These are phyloP conservation scores for Parapsyche elsis DNA, from an alignment of 1,140 invertebrate species.

Conservation along the genomic window DNA sequence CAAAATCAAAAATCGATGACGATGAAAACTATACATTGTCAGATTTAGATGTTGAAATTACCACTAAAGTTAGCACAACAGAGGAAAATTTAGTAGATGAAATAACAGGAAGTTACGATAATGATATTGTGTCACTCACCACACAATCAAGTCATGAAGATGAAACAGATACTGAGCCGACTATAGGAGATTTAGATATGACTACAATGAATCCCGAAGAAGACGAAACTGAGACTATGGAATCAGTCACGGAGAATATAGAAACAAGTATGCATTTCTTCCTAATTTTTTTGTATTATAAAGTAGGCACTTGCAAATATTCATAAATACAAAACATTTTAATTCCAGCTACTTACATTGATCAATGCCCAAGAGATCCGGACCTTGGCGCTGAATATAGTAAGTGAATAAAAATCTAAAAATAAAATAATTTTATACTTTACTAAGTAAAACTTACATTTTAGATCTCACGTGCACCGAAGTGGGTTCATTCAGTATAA, in stretches of 20 bases:
- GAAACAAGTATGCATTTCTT: neutral
- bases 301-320: too few species aligned
- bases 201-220: too few species aligned
- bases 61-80: too few species aligned
- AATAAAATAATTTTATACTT: conserved; percentile 5
- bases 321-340: neutral
- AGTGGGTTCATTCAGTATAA: conserved; percentile 41
- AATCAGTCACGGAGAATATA: neutral
- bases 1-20: neutral
- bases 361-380: neutral
- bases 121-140: neutral
- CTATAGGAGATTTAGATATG: neutral
- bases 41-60: neutral
- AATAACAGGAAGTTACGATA: neutral
- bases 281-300: neutral
- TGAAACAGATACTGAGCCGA: neutral
- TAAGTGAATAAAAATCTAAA: conserved; percentile 1
- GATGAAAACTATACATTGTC: neutral
- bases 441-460: neutral
- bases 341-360: neutral
- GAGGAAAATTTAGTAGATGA: neutral
- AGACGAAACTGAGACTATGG: neutral
- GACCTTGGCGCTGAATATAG: neutral
- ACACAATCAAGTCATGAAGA: neutral
- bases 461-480: conserved; percentile 29